A percentile compares a stretch with the other conserved stretches of the same genome.
Conservation (phyloP, 1,140 invertebrate species). For the Polypedilum vanderplanki region DNA sequence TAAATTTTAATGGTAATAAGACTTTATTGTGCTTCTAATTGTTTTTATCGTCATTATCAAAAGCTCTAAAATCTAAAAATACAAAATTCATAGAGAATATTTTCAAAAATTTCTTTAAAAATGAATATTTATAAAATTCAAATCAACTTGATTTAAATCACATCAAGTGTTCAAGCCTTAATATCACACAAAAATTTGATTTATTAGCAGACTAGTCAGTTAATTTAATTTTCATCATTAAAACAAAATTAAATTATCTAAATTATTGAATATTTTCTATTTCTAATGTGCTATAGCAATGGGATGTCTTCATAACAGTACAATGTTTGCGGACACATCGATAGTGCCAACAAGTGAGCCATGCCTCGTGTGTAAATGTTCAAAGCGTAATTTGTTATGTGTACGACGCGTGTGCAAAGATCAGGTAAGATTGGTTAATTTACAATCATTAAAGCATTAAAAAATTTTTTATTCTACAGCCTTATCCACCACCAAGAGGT, state of each 20-base stretch:
- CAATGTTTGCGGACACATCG: constrained; percentile 54
- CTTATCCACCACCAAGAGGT: constrained; percentile 61
- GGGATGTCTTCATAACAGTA: constrained; percentile 60
- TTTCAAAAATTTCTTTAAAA: too few species aligned
- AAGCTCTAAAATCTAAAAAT: too few species aligned
- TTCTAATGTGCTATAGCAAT: background rate
- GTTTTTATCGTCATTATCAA: too few species aligned
- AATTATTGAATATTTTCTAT: background rate
- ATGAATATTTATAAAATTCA: too few species aligned
- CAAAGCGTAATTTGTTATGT: constrained; percentile 62
- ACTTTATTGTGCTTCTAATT: too few species aligned
- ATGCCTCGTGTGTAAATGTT: constrained; percentile 70
- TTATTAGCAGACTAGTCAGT: background rate
- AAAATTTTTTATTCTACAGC: constrained; percentile 42
- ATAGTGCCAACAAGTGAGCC: constrained; percentile 61
- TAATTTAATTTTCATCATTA: background rate
- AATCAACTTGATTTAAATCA: too few species aligned
- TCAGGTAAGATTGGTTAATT: constrained; percentile 1
- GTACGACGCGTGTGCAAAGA: constrained; percentile 66
- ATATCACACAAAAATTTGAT: background rate
- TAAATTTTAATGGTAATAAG: too few species aligned
- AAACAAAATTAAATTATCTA: background rate
- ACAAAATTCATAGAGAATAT: too few species aligned
- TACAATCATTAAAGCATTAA: background rate
- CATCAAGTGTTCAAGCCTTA: too few species aligned